phyloP scores from a whole-genome alignment of 1,140 invertebrate genomes.

The Venustaconcha ellipsiformis region DNA sequence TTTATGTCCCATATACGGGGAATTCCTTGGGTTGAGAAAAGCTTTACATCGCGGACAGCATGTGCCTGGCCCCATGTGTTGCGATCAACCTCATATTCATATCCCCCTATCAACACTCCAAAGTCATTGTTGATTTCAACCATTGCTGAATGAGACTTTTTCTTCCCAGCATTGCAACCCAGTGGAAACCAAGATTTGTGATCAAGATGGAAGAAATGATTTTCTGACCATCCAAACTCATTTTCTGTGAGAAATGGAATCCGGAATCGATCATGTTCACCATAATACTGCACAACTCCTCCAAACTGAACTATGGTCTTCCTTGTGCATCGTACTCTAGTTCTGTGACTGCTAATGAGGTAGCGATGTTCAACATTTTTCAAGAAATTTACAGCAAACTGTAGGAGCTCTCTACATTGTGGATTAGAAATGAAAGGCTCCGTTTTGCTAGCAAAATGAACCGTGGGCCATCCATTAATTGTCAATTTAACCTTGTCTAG shows the following conservation, averaged over 20 bases:
- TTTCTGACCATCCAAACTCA: conserved; percentile 29
- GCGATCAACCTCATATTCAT: conserved; percentile 25
- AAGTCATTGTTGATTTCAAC: conserved; percentile 4
- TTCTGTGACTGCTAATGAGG: conserved; percentile 29
- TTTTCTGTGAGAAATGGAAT: conserved; percentile 8
- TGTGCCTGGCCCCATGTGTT: conserved; percentile 11
- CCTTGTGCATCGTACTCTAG: conserved; percentile 32
- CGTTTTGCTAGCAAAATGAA: conserved; percentile 31
- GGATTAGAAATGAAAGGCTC: conserved; percentile 38
- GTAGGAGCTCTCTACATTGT: conserved; percentile 39
- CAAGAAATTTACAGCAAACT: conserved; percentile 35
- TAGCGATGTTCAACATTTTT: conserved; percentile 32
- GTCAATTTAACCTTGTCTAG: conserved; percentile 43
- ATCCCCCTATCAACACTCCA: conserved; percentile 38
- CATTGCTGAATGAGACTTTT: conserved; percentile 11
- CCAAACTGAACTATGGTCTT: conserved; percentile 44
- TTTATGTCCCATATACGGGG: conserved; percentile 42
- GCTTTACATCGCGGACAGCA: conserved; percentile 32
- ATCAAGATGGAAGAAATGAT: conserved; percentile 43
- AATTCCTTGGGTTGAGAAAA: conserved; percentile 32
- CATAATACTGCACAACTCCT: conserved; percentile 29
- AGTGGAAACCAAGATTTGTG: conserved; percentile 42
- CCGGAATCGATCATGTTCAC: conserved; percentile 23
- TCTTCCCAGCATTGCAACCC: conserved; percentile 15
- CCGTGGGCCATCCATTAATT: conserved; percentile 38